Percentiles rank a stretch among this genome's conserved stretches.
These are phyloP conservation scores for Rutilus rutilus DNA, from an alignment of 2,113 vertebrate genomes.

Conservation along the genomic window DNA sequence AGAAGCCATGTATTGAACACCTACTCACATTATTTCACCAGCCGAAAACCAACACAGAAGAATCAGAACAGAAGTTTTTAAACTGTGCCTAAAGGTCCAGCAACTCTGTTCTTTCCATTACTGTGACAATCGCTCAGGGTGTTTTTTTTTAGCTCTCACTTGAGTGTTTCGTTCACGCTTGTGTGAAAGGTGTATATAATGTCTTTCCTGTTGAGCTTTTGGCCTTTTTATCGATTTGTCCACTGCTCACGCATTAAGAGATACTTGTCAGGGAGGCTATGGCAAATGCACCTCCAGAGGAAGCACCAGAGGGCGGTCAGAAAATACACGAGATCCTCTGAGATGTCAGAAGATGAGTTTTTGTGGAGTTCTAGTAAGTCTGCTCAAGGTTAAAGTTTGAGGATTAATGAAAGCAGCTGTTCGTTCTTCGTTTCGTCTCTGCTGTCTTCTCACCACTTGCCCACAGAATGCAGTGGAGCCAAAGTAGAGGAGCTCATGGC, in stretches of 20 bases:
- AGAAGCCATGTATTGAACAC: background rate
- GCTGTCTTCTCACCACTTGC: background rate
- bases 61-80: background rate
- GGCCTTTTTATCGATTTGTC: slow-evolving; percentile 58
- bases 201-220: slow-evolving; percentile 54
- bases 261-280: slow-evolving; percentile 59
- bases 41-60: background rate
- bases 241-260: slow-evolving; percentile 54
- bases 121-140: slow-evolving; percentile 33
- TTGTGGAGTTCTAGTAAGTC: slow-evolving; percentile 35
- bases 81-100: background rate
- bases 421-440: background rate
- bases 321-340: slow-evolving; percentile 21
- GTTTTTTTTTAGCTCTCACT: slow-evolving; percentile 22
- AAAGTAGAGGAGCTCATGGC: slow-evolving; percentile 21
- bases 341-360: slow-evolving; percentile 1
- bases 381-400: slow-evolving; percentile 44
- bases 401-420: slow-evolving; percentile 21
- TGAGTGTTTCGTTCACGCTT: slow-evolving; percentile 36
- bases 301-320: slow-evolving; percentile 14
- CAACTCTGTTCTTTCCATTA: slow-evolving; percentile 30
- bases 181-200: slow-evolving; percentile 45
- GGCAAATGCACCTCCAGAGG: slow-evolving; percentile 50
- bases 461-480: slow-evolving; percentile 26
- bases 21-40: background rate